A percentile compares a stretch with the other conserved stretches of the same genome.
phyloP scores from a whole-genome alignment of 2,888 invertebrate species.

The Cynaeus angustus region DNA sequence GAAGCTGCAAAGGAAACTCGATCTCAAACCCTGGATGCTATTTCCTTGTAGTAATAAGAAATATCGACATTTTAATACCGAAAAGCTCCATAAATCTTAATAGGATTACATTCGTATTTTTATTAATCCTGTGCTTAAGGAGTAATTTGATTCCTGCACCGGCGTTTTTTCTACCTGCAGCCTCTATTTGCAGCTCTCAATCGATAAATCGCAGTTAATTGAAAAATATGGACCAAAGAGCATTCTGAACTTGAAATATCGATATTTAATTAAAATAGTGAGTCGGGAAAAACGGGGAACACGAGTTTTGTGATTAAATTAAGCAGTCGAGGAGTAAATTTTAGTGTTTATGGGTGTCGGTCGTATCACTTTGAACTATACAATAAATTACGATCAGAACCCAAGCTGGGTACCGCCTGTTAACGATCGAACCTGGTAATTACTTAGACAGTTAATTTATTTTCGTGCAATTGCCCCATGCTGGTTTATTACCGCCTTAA shows the following conservation, averaged over 20 bases:
- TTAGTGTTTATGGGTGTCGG: slow-evolving; percentile 21
- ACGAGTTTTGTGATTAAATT: slow-evolving; percentile 9
- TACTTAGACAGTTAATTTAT: slow-evolving; percentile 33
- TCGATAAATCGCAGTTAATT: slow-evolving; percentile 6
- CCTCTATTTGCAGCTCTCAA: slow-evolving; percentile 1
- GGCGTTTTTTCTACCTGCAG: slow-evolving; percentile 1
- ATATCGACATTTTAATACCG: slow-evolving; percentile 33
- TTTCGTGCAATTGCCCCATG: slow-evolving; percentile 3
- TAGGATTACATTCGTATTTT: slow-evolving; percentile 31
- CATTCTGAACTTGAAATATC: background rate
- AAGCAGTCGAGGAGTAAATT: slow-evolving; percentile 10
- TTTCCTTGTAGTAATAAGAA: slow-evolving; percentile 22
- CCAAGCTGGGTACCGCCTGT: slow-evolving; percentile 19
- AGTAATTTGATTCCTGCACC: slow-evolving; percentile 27
- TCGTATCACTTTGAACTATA: slow-evolving; percentile 12
- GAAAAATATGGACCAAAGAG: background rate
- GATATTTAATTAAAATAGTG: background rate
- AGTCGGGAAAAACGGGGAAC: background rate
- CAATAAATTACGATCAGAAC: slow-evolving; percentile 24
- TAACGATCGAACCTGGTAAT: slow-evolving; percentile 26
- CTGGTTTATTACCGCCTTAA: slow-evolving; percentile 9
- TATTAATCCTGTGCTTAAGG: slow-evolving; percentile 27
- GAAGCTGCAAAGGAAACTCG: background rate
- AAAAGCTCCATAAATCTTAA: slow-evolving; percentile 27
- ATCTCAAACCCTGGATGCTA: slow-evolving; percentile 1